These are phyloP conservation scores for Macrosiphum euphorbiae DNA, from an alignment of 2,888 invertebrate species.

Conservation along the genomic window DNA sequence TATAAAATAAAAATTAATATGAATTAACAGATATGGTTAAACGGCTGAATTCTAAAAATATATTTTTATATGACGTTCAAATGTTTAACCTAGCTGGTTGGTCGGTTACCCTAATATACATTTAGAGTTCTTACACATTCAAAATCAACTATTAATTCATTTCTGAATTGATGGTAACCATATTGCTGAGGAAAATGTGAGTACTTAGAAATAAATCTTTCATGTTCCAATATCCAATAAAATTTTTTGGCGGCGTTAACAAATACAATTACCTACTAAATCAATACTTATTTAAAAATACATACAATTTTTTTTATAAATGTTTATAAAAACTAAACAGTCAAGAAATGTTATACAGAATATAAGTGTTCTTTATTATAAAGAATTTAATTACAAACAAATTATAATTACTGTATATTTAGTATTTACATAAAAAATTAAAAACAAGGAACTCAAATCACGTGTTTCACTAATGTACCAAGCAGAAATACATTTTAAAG, in stretches of 20 bases:
- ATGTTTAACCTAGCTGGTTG: neutral
- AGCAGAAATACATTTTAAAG: neutral
- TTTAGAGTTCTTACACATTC: neutral
- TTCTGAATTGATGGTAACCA: slow-evolving; percentile 29
- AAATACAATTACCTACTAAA: slow-evolving; percentile 6
- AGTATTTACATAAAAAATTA: neutral
- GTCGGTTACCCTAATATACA: neutral
- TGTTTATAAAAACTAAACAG: neutral
- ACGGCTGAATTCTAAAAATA: slow-evolving; percentile 37
- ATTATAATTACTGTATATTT: neutral
- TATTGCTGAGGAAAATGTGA: slow-evolving; percentile 8
- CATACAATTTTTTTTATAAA: too few species aligned
- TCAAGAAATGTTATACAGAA: neutral
- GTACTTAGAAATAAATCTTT: neutral
- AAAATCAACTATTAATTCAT: neutral
- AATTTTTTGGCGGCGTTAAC: neutral
- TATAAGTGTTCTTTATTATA: neutral
- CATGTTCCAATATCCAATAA: neutral
- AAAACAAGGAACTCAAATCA: neutral
- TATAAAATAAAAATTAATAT: slow-evolving; percentile 21
- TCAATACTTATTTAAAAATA: neutral
- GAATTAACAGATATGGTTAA: slow-evolving; percentile 6
- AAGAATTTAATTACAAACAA: neutral
- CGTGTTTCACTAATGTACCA: neutral
- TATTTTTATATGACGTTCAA: slow-evolving; percentile 8